Evolutionary conservation across 2,113 vertebrate genomes (phyloP), one percentile per base, ranked within the genome.

Genomic region (Ictalurus punctatus): DNA sequence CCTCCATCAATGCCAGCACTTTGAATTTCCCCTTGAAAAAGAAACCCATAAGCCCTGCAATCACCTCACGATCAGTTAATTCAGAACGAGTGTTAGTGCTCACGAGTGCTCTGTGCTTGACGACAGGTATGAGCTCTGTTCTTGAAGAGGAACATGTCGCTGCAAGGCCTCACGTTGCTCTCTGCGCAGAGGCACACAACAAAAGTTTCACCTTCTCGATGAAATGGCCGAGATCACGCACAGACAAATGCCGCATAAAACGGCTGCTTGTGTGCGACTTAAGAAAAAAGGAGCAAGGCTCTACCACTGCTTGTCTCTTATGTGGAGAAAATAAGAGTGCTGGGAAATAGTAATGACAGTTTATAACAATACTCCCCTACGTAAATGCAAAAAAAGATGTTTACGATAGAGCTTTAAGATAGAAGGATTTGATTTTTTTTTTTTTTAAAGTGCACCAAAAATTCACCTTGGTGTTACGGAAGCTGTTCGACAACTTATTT

Each of bases 201-300:
- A 56, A 90, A 87, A 87, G 61, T 87, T 56, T 84, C 59, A 58
- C 80, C 44, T 83, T 21, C 23, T 9, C 17, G 56, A 85, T 34
- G 23, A 86, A 82, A 71, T 13, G n/a, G 59, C 86, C 19, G 86
- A 87, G 82, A 90, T 87, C 86, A 84, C n/a, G 23, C 65, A 71
- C 79, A 69, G 44, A 9, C 1, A 8, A 27, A n/a, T 6, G 19
- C 8, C 19, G 7, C 17, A 14, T 0, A 27, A 61, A 84, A 61
- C 37, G 9, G 25, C 1, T 84, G 17, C 56, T 69, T 59, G 71
- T 34, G 21, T 37, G 54, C 34, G 44, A 52, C 16, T 21, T 37
- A 63, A 4, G 3, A n/a, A 85, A 69, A 71, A 71, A 52, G 44
- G n/a, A 48, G 17, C 6, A 37, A 25, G n/a, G 4, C 3, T 56